phyloP scores from a whole-genome alignment of 2,888 invertebrate genomes.

The Leistus spinibarbis region DNA sequence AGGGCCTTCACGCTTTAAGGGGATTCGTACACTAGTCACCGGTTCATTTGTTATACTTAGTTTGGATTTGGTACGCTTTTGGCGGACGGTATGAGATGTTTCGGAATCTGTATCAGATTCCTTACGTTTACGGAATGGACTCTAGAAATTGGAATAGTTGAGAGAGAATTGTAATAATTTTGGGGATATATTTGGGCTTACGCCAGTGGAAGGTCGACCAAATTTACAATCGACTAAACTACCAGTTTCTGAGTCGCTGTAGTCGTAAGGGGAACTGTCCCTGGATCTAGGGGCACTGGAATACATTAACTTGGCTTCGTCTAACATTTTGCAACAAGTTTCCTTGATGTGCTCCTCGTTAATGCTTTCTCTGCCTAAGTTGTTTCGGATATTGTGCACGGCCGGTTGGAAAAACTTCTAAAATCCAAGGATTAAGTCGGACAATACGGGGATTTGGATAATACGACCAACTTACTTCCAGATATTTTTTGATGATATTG shows the following conservation, averaged over 20 bases:
- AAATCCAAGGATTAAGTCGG: too few species aligned
- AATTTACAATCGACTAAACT: conserved; percentile 61
- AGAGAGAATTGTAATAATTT: not conserved
- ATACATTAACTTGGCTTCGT: conserved; percentile 77
- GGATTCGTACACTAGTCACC: conserved; percentile 59
- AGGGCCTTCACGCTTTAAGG: conserved; percentile 61
- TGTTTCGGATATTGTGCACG: conserved; percentile 75
- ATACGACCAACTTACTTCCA: conserved; percentile 64
- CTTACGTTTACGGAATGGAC: conserved; percentile 66
- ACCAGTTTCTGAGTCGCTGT: conserved; percentile 62
- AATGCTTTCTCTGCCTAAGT: conserved; percentile 76
- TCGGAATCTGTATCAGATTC: conserved; percentile 72
- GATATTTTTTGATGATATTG: conserved; percentile 75
- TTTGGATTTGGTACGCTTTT: conserved; percentile 52
- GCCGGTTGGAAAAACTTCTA: conserved; percentile 83
- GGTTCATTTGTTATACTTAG: conserved; percentile 54
- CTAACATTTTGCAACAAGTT: conserved; percentile 78
- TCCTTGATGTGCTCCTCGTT: conserved; percentile 76
- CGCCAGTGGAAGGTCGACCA: conserved; percentile 45
- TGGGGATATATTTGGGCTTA: conserved; percentile 30
- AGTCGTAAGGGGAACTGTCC: conserved; percentile 62
- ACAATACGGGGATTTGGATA: not conserved
- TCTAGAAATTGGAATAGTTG: conserved; percentile 60
- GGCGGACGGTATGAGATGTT: conserved; percentile 55
- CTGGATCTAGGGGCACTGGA: conserved; percentile 58